Conservation (phyloP, 2,113 vertebrate species). For the Heliornis fulica region DNA sequence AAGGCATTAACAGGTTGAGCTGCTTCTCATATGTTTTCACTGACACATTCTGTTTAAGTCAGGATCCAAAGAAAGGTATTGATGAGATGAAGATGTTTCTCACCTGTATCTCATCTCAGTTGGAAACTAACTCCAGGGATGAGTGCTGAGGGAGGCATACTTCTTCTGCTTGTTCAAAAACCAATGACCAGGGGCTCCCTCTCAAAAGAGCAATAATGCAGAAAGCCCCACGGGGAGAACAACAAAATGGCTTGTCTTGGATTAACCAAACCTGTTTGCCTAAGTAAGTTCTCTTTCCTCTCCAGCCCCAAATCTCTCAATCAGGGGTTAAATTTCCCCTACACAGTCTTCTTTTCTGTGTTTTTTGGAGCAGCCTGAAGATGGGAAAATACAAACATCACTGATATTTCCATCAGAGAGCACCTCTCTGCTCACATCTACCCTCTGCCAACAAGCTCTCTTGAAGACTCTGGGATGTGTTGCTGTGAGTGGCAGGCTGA, state of each 20-base stretch:
- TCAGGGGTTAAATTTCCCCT: background rate
- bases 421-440: background rate
- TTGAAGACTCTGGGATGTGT: background rate
- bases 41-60: background rate
- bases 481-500: background rate
- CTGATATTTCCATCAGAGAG: background rate
- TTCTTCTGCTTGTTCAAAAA: background rate
- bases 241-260: background rate
- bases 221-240: background rate
- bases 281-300: background rate
- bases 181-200: background rate
- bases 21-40: background rate
- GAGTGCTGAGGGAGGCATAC: background rate
- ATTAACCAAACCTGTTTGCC: background rate
- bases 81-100: background rate
- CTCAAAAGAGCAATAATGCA: background rate
- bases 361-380: background rate
- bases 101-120: background rate
- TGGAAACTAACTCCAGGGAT: background rate
- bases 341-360: background rate
- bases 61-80: background rate
- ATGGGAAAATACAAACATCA: background rate
- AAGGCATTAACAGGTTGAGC: background rate
- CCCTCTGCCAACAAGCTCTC: background rate
- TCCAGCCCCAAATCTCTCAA: background rate